Evolutionary conservation across 2,113 vertebrate species (phyloP).

Genomic region (Pseudorasbora parva): DNA sequence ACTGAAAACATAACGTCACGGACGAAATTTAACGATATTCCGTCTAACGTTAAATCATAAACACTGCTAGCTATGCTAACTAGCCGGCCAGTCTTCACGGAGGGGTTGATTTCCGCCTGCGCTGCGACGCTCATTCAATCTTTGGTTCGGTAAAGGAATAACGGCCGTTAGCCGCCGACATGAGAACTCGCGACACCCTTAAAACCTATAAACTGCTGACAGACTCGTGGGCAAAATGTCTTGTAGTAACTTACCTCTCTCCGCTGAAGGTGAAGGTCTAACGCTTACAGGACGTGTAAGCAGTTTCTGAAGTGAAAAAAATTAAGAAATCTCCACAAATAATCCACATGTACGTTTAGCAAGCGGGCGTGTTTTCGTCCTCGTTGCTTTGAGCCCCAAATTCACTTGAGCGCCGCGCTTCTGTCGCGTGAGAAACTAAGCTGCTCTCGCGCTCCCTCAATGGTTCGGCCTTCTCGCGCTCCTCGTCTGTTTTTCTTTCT

Average conservation of each 20-base stretch:
- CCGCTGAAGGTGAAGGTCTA: constrained; percentile 1
- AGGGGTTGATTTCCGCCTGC: constrained; percentile 28
- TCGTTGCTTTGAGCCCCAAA: constrained; percentile 15
- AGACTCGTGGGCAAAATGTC: background rate
- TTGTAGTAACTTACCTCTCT: constrained; percentile 27
- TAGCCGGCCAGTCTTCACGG: constrained; percentile 9
- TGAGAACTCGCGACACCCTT: background rate
- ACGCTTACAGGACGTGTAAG: background rate
- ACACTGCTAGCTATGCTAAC: constrained; percentile 35
- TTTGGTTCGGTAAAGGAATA: background rate
- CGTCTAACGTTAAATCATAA: constrained; percentile 8
- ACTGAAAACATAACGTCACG: too few species aligned
- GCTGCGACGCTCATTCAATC: constrained; percentile 21
- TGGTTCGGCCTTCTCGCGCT: constrained; percentile 52
- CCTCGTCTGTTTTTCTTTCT: constrained; percentile 64
- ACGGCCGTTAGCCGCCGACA: background rate
- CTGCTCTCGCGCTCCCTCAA: constrained; percentile 45
- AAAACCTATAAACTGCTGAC: background rate
- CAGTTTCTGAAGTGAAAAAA: background rate
- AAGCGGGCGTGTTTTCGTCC: constrained; percentile 1
- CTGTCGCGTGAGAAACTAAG: constrained; percentile 63
- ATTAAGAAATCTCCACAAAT: constrained; percentile 30
- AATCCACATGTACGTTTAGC: constrained; percentile 50
- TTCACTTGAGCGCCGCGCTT: constrained; percentile 18
- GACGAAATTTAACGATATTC: too few species aligned